Base-by-base conservation (phyloP, 2,113 vertebrate genomes). In the Anhinga rufa region DNA sequence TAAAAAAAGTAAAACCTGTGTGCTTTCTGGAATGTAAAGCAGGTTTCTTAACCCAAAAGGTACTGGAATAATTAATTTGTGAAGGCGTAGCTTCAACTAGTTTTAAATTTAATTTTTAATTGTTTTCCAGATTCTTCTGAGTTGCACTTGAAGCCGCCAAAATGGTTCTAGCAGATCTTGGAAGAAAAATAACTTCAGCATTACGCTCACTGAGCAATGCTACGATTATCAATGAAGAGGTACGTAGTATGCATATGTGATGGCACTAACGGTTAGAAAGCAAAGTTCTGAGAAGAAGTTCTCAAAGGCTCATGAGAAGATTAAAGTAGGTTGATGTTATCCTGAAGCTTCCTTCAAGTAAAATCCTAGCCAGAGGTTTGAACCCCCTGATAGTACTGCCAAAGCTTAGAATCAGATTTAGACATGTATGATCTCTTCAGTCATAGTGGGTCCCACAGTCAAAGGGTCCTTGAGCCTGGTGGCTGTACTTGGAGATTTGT, bases 191-290 rank as follows among this genome's bases (percentile, higher is more conserved):
- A 97, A 99, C 99, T 79, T 99, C 99, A 68, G 99, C 99, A 42
- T 98, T 99, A 97, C 99, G 99, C 97, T 99, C 99, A 0, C 98
- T 99, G 98, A 99, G 99, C 98, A 99, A 99, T 94, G 99, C 99
- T 97, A 99, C 99, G 1, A 99, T 99, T 96, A 99, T 99, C 98
- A 99, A 99, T 93, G 99, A 99, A 90, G 99, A 99, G 99, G 99
- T 99, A 97, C 31, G 93, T 93, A 48, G 58, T n/a, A 9, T 26
- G 42, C 17, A 3, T 48, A 6, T 40, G 15, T 22, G 18, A 17
- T 49, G 36, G 7, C 44, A 28, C 21, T 64, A 28, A 44, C 12
- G 1, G 19, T 48, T 25, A 64, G 48, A 77, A 86, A 62, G 25
- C 10, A n/a, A 29, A 60, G 26, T 25, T 54, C 51, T 82, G 60